Base-by-base conservation (phyloP, 1,140 invertebrate genomes). In the Apolygus lucorum region DNA sequence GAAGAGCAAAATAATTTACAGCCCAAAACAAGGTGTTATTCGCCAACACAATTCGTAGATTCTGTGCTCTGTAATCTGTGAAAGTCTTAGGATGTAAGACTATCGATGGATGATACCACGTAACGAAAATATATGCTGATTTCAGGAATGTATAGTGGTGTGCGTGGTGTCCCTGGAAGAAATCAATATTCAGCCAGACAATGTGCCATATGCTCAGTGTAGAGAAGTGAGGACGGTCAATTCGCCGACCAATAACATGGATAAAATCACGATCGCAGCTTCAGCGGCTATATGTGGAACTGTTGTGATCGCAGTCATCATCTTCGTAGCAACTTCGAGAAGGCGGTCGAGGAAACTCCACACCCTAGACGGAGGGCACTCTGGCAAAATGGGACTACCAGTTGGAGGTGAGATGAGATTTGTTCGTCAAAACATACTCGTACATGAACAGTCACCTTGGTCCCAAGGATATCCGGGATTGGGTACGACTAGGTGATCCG, bases 211-310 rank as follows among this genome's bases (percentile, higher is more conserved):
- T 77, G 84, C 84, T 28, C 92, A 95, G 78, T 96, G 93, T 75
- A 84, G 90, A 29, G 93, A 96, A 81, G 89, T 96, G 17, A 85
- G 91, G 34, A 93, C 90, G 0, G 90, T 91, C 28, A 21, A 27
- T 26, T 87, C 88, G 29, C 85, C 88, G 17, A 86, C 88, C 27
- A 91, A 89, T 14, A 91, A 93, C 79, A 92, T 95, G 88, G 93
- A 96, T 78, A 94, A 93, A 78, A 93, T 96, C 75, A 95, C 93
- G 25, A 96, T 96, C 74, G 92, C 89, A 13, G 92, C 92, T 1
- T 93, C 90, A 75, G 92, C 92, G 8, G 91, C 91, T n/a, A 93
- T 95, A 74, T 95, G 90, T 77, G 90, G 89, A n/a, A 93, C 92
- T 25, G 92, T 96, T 71, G 88, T 95, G 49, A 86, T 95, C 28